A percentile compares a stretch with the other conserved stretches of the same genome.
phyloP scores from a whole-genome alignment of 2,797 vertebrate species.

The Sarcophilus harrisii region DNA sequence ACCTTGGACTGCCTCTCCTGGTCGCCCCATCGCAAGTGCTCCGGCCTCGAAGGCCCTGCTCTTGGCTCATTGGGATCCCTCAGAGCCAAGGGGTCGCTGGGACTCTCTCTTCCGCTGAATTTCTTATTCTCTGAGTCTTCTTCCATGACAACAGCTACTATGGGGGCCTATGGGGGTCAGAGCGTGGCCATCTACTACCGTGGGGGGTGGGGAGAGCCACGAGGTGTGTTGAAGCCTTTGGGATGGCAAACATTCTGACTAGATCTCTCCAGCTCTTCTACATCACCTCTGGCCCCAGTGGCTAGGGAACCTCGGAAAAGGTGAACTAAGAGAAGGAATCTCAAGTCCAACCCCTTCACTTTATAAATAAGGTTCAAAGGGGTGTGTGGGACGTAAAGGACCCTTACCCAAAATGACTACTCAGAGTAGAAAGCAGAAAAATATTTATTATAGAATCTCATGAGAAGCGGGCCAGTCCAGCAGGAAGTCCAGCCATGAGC shows the following conservation, averaged over 20 bases:
- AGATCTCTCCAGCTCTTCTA: fast-evolving
- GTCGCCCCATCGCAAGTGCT: background rate
- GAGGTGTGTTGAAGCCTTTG: background rate
- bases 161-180: fast-evolving
- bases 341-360: background rate
- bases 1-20: conserved; percentile 67
- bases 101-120: fast-evolving
- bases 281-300: background rate
- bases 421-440: no score
- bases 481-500: no score
- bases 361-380: background rate
- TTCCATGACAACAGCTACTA: background rate
- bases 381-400: no score
- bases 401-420: no score
- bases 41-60: fast-evolving
- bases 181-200: background rate
- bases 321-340: background rate
- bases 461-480: no score
- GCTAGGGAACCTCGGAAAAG: fast-evolving
- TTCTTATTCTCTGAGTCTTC: background rate
- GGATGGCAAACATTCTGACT: fast-evolving
- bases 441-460: no score
- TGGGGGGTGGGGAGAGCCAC: background rate
- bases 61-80: fast-evolving
- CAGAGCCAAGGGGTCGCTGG: fast-evolving